Conservation (phyloP, 1,140 invertebrate species). For the Palaemon carinicauda region DNA sequence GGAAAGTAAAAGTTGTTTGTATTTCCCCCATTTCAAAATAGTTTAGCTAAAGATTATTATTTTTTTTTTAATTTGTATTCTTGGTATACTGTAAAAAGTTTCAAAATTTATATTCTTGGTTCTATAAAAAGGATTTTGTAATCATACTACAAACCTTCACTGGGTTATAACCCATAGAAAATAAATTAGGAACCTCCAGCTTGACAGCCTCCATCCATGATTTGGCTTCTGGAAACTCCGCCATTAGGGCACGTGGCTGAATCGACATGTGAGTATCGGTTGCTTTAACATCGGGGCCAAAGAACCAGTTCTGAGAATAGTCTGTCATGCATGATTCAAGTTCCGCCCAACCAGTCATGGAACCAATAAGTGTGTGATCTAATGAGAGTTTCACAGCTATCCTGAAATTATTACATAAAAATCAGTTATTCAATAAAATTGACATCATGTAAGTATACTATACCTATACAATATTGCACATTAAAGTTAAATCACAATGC, state of each 20-base stretch:
- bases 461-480: too few relatives aligned
- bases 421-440: too few relatives aligned
- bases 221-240: not conserved
- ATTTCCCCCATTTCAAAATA: too few relatives aligned
- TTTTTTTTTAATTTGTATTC: too few relatives aligned
- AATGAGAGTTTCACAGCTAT: constrained; percentile 68
- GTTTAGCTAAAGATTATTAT: too few relatives aligned
- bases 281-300: constrained; percentile 65
- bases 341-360: constrained; percentile 62
- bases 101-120: too few relatives aligned
- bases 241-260: not conserved
- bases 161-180: constrained; percentile 65
- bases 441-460: too few relatives aligned
- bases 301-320: constrained; percentile 67
- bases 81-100: too few relatives aligned
- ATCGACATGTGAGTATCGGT: not conserved
- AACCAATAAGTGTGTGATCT: constrained; percentile 66
- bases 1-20: too few relatives aligned
- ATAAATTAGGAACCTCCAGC: constrained; percentile 64
- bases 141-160: constrained; percentile 46
- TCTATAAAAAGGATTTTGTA: too few relatives aligned
- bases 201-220: constrained; percentile 64
- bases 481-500: too few relatives aligned
- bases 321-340: constrained; percentile 64
- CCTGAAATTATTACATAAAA: constrained; percentile 59